Percentiles rank a stretch among this genome's conserved stretches.
Evolutionary conservation across 1,140 invertebrate genomes (phyloP).

Genomic region (Linepithema humile): DNA sequence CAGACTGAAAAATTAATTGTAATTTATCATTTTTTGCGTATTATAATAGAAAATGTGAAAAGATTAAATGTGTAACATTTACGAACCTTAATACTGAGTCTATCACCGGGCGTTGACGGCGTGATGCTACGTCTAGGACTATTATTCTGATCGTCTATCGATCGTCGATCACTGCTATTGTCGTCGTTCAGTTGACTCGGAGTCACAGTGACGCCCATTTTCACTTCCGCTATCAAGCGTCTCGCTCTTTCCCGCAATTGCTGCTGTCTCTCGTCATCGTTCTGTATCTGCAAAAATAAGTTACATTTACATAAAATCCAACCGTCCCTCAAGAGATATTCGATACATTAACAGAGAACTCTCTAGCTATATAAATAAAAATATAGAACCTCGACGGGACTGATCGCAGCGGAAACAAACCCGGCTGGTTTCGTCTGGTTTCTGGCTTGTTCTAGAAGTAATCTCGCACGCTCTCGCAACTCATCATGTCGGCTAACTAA

Average conservation of each 20-base stretch:
- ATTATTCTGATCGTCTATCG: constrained; percentile 82
- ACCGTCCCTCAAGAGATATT: not conserved
- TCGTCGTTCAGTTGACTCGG: constrained; percentile 80
- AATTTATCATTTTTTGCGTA: constrained; percentile 9
- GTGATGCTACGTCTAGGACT: constrained; percentile 83
- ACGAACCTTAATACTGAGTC: constrained; percentile 79
- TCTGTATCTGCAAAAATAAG: constrained; percentile 79
- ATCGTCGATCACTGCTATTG: constrained; percentile 79
- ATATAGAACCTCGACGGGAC: constrained; percentile 83
- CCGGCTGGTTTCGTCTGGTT: constrained; percentile 86
- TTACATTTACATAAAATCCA: constrained; percentile 3
- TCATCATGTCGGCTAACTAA: constrained; percentile 92
- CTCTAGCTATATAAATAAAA: constrained; percentile 33
- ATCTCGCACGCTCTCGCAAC: constrained; percentile 94
- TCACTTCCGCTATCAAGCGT: constrained; percentile 94
- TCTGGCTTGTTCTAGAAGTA: constrained; percentile 94
- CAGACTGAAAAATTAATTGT: constrained; percentile 77
- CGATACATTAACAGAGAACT: not conserved
- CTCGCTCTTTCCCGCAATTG: constrained; percentile 94
- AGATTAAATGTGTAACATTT: not conserved
- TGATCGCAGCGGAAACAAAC: constrained; percentile 77
- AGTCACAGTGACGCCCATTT: constrained; percentile 86
- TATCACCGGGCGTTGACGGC: constrained; percentile 81
- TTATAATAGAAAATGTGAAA: not conserved
- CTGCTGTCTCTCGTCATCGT: constrained; percentile 93